Evolutionary conservation across 2,113 vertebrate genomes (phyloP).

Genomic region (Mesoclemmys tuberculata): DNA sequence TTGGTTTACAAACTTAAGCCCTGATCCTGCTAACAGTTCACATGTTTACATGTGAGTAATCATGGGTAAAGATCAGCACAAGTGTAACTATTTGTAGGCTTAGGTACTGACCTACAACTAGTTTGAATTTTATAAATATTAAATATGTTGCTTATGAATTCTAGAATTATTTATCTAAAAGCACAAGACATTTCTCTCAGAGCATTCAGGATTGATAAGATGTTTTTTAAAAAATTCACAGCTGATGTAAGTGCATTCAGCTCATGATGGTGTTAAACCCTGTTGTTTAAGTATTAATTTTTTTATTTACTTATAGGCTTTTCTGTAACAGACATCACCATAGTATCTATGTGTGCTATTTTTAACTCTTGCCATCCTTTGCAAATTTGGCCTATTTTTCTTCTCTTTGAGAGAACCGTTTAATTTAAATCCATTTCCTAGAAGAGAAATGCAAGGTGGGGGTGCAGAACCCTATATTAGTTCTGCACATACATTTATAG

Average conservation of each 20-base stretch:
- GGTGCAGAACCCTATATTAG: background rate
- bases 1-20: background rate
- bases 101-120: background rate
- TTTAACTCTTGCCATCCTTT: background rate
- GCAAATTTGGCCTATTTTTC: background rate
- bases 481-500: background rate
- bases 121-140: too few species aligned
- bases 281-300: background rate
- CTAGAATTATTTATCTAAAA: background rate
- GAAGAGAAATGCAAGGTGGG: background rate
- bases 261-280: background rate
- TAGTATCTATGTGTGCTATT: background rate
- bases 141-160: background rate
- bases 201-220: background rate
- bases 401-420: background rate
- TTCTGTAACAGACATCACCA: background rate
- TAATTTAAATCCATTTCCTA: background rate
- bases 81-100: background rate
- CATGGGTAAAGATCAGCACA: background rate
- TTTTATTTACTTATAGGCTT: background rate
- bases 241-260: background rate
- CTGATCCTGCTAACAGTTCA: background rate
- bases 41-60: background rate
- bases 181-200: background rate
- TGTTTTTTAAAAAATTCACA: background rate